phyloP scores from a whole-genome alignment of 2,797 vertebrate species.

The Ambastaia sidthimunki region DNA sequence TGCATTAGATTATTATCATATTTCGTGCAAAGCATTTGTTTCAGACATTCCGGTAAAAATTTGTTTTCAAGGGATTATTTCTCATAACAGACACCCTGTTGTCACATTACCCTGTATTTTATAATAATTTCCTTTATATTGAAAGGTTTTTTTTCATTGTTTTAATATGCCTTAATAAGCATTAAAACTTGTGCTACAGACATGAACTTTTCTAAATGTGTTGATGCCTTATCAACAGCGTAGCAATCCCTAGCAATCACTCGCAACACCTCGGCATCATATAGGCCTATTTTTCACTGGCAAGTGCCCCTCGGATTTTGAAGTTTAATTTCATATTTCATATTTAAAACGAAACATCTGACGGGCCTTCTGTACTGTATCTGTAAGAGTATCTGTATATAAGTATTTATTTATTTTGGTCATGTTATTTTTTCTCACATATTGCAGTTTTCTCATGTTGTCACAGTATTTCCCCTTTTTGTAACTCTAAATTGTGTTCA shows the following conservation, averaged over 20 bases:
- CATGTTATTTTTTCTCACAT: too few species aligned
- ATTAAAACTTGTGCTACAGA: background rate
- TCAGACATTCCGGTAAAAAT: background rate
- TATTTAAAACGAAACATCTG: too few species aligned
- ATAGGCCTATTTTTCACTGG: too few species aligned
- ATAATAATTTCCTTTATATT: background rate
- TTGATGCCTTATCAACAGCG: background rate
- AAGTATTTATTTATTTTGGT: too few species aligned
- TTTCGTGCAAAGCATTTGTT: slow-evolving; percentile 32
- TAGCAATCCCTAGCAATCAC: background rate
- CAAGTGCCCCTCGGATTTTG: too few species aligned
- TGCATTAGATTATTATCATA: slow-evolving; percentile 41
- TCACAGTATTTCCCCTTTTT: background rate
- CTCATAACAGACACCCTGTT: slow-evolving; percentile 17
- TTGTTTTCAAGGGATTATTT: slow-evolving; percentile 19
- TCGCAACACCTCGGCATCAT: background rate
- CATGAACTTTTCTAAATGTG: too few species aligned
- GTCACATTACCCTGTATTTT: slow-evolving; percentile 2
- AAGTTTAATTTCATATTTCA: too few species aligned
- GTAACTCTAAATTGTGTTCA: background rate
- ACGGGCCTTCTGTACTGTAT: too few species aligned
- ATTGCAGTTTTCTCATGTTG: background rate
- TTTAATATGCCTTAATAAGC: background rate
- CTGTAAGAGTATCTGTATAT: too few species aligned
- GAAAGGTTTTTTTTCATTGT: background rate